Base-by-base conservation (phyloP, 2,888 invertebrate genomes). In the Copidosoma aretas region DNA sequence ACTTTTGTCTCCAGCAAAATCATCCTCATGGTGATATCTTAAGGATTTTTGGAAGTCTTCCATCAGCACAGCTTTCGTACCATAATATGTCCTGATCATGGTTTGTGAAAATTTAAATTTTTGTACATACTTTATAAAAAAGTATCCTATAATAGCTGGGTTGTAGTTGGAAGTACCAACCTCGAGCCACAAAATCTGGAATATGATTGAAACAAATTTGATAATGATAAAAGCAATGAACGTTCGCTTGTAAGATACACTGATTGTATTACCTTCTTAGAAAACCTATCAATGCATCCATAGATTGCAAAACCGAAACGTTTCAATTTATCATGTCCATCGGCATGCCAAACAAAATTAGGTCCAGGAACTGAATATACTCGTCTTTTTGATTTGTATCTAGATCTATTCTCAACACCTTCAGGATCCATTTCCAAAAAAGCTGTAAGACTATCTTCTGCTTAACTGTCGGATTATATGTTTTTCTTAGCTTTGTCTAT, bases 261-360 rank as follows among this genome's bases (percentile, higher is more conserved):
- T 5, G 32, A 3, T 32, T 32, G 8, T 32, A 32, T 32, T 32
- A 57, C 19, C 25, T 57, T 39, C 41, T 15, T 57, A 2, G 57
- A 57, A 39, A n/a, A 39, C 3, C 57, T 17, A 32, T 57, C 57
- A 15, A 57, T 57, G 10, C n/a, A 12, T n/a, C 57, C 53, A 22
- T 53, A 15, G 19, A 53, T 19, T 12, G 53, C 12, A 19, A 53
- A 53, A 19, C 53, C 53, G 10, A 49, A 49, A 3, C 19, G 3
- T 49, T 5, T 49, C 10, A 49, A 49, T 19, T 53, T 53, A 19
- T 53, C 53, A 19, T 53, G 53, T 19, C 53, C 53, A 53, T 53
- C 19, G 14, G 17, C 14, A 19, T 53, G 53, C 53, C 53, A 53
- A 24, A 53, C n/a, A 24, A 22, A 53, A 24, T 53, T 53, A 24